Conservation (phyloP, 2,797 vertebrate genomes). For the Sphenodon punctatus region DNA sequence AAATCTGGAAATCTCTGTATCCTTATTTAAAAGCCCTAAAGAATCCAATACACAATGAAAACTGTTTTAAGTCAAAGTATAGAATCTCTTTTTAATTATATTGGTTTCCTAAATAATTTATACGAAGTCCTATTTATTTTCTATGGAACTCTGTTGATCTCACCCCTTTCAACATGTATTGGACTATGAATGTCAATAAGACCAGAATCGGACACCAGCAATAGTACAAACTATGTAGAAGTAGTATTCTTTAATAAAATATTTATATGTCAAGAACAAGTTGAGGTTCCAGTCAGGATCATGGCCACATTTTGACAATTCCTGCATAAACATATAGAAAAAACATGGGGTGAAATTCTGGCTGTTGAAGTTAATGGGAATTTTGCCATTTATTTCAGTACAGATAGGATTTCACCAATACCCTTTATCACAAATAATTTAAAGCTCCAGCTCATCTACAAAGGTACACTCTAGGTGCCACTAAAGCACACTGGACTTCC, state of each 20-base stretch:
- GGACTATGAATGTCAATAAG: background rate
- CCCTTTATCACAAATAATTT: background rate
- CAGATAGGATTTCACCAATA: background rate
- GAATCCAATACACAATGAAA: background rate
- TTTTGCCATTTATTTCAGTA: background rate
- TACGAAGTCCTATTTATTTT: background rate
- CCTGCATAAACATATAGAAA: background rate
- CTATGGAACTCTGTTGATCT: background rate
- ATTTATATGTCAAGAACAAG: background rate
- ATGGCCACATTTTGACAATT: background rate
- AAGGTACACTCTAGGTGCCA: background rate
- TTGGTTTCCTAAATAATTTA: background rate
- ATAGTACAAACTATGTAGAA: background rate
- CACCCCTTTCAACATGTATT: background rate
- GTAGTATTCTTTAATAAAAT: background rate
- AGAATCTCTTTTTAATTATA: background rate
- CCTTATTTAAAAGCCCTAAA: background rate
- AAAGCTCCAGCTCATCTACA: background rate
- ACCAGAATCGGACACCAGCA: background rate
- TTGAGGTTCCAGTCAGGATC: background rate
- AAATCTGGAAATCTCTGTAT: background rate
- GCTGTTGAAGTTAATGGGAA: background rate
- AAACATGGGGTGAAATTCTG: background rate
- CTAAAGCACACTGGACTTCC: background rate
- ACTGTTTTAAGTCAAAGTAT: background rate